Percentiles rank a stretch among this genome's conserved stretches.
phyloP scores from a whole-genome alignment of 1,140 invertebrate species.

The Drosophila ercepeae region DNA sequence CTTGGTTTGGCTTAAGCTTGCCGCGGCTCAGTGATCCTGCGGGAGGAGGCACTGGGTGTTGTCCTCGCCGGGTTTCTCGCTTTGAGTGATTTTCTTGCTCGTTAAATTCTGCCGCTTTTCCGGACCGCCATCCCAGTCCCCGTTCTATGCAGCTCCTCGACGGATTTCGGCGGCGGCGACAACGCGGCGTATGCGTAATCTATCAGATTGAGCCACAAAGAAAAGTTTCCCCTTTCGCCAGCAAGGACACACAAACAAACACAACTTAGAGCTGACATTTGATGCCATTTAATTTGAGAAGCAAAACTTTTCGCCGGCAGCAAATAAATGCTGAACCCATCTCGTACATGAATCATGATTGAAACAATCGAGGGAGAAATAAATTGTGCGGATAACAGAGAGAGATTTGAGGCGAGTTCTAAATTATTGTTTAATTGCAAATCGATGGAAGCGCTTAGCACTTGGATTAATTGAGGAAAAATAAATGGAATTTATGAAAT shows the following conservation, averaged over 20 bases:
- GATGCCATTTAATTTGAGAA: conserved; percentile 41
- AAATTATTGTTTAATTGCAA: conserved; percentile 18
- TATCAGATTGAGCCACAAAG: conserved; percentile 61
- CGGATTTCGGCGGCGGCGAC: conserved; percentile 20
- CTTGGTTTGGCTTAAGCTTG: conserved; percentile 12
- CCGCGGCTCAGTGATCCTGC: conserved; percentile 21
- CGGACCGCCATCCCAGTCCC: too few species aligned
- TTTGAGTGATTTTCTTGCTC: conserved; percentile 74
- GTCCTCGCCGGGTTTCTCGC: conserved; percentile 17
- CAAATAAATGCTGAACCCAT: conserved; percentile 16
- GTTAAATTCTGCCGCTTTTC: conserved; percentile 61
- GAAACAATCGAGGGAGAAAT: conserved; percentile 19
- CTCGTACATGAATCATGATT: conserved; percentile 3
- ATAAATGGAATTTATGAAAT: too few species aligned
- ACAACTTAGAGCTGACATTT: conserved; percentile 30
- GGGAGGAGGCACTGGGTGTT: not conserved
- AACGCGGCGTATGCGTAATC: conserved; percentile 77
- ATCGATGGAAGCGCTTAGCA: not conserved
- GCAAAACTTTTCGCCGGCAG: conserved; percentile 22
- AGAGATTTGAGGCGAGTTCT: not conserved
- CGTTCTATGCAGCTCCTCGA: too few species aligned
- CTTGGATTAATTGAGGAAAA: not conserved
- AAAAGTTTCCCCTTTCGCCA: conserved; percentile 39
- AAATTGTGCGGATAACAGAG: conserved; percentile 19
- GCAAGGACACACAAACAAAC: conserved; percentile 3